phyloP scores from a whole-genome alignment of 2,113 vertebrate genomes.

The Parotia lawesii region DNA sequence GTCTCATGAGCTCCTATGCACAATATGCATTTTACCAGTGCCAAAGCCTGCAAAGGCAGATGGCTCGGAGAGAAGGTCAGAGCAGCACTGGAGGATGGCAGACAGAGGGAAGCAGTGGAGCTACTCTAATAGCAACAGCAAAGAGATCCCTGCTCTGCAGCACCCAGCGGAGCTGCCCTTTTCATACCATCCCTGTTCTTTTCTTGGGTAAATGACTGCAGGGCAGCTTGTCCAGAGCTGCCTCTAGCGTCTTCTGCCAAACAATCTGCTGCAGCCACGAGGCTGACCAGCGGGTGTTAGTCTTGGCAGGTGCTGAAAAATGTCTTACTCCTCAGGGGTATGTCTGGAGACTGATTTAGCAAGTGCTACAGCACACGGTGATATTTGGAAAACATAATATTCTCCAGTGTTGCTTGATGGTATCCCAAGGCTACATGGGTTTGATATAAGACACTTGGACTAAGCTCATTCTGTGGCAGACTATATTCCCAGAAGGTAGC shows the following conservation, averaged over 20 bases:
- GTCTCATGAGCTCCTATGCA: neutral
- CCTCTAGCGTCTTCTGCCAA: neutral
- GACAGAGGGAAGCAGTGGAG: rapidly evolving
- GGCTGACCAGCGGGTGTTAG: neutral
- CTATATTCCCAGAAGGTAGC: neutral
- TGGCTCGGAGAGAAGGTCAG: neutral
- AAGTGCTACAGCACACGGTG: neutral
- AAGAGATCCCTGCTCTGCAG: neutral
- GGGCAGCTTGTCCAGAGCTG: neutral
- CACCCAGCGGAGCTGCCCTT: neutral
- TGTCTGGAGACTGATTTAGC: neutral
- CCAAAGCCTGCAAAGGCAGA: neutral
- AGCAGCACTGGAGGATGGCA: neutral
- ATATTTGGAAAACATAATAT: neutral
- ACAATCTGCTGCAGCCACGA: neutral
- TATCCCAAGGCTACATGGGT: neutral
- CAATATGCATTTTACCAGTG: neutral
- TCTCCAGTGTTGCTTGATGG: neutral
- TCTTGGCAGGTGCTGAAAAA: neutral
- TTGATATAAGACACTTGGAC: neutral
- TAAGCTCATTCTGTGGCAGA: neutral
- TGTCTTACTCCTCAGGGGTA: neutral
- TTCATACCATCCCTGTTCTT: neutral
- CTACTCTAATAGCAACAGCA: neutral
- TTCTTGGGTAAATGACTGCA: neutral